Percentiles rank a stretch among this genome's conserved stretches.
These are phyloP conservation scores for Microctonus brassicae DNA, from an alignment of 2,888 invertebrate species.

Conservation along the genomic window DNA sequence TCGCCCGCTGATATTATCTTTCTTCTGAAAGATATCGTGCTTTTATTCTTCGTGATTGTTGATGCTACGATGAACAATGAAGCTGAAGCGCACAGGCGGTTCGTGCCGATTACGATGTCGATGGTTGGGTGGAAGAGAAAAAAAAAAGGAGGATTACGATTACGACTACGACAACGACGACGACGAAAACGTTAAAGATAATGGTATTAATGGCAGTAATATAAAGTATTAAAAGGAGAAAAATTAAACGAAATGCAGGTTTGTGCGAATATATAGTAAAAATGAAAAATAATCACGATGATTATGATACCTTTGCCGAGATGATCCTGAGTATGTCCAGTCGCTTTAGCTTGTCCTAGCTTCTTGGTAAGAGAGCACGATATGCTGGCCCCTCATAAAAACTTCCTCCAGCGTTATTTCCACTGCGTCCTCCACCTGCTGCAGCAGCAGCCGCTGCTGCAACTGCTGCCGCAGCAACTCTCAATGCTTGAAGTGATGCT, in stretches of 20 bases:
- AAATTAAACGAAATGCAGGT: slow-evolving; percentile 8
- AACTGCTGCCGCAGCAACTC: slow-evolving; percentile 60
- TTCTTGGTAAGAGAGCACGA: slow-evolving; percentile 63
- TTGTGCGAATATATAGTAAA: not conserved
- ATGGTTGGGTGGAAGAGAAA: no score
- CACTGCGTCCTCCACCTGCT: slow-evolving; percentile 21
- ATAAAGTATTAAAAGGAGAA: not conserved
- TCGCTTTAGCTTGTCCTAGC: slow-evolving; percentile 51
- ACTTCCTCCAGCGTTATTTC: slow-evolving; percentile 20
- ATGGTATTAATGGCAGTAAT: slow-evolving; percentile 7
- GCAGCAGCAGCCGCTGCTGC: slow-evolving; percentile 56
- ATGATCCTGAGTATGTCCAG: slow-evolving; percentile 26
- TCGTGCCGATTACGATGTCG: slow-evolving; percentile 1
- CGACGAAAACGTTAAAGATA: slow-evolving; percentile 6
- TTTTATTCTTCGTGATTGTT: slow-evolving; percentile 20
- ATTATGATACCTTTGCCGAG: slow-evolving; percentile 11
- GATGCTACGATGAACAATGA: slow-evolving; percentile 7
- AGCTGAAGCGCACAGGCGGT: slow-evolving; percentile 4
- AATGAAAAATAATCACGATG: not conserved
- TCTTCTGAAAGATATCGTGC: slow-evolving; percentile 14
- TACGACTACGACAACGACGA: not conserved
- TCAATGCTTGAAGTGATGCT: slow-evolving; percentile 59
- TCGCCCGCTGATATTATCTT: slow-evolving; percentile 34
- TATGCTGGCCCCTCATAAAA: slow-evolving; percentile 59
- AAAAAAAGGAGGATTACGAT: no score